phyloP scores from a whole-genome alignment of 2,797 vertebrate species.

The Geotrypetes seraphini region DNA sequence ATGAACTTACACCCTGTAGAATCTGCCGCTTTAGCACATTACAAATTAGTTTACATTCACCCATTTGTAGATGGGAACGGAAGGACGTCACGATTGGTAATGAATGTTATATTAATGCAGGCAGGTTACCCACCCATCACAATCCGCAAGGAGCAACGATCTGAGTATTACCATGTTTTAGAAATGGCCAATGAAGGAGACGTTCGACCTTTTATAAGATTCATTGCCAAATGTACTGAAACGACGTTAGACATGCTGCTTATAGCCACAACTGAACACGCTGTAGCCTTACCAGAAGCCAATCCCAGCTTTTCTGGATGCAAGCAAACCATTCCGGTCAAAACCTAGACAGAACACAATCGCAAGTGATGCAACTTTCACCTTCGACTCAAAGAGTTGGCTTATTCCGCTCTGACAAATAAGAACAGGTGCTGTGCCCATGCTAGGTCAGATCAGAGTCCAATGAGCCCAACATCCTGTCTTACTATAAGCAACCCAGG shows the following conservation, averaged over 20 bases:
- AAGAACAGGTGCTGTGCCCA: too few relatives aligned
- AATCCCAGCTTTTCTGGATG: slow-evolving; percentile 52
- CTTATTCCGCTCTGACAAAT: too few relatives aligned
- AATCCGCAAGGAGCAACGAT: slow-evolving; percentile 86
- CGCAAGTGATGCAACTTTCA: too few relatives aligned
- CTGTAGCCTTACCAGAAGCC: slow-evolving; percentile 79
- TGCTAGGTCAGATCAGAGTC: too few relatives aligned
- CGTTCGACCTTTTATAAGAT: slow-evolving; percentile 89
- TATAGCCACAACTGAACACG: slow-evolving; percentile 80
- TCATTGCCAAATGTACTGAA: slow-evolving; percentile 90
- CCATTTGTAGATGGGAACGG: slow-evolving; percentile 92
- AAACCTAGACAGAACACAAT: slow-evolving; percentile 47
- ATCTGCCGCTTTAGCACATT: slow-evolving; percentile 84
- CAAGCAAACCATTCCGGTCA: slow-evolving; percentile 74
- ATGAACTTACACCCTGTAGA: slow-evolving; percentile 87
- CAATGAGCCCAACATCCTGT: too few relatives aligned
- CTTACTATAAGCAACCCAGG: too few relatives aligned
- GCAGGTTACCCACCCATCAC: slow-evolving; percentile 89
- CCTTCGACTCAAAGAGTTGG: too few relatives aligned
- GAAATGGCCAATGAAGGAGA: slow-evolving; percentile 92
- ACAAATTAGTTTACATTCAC: slow-evolving; percentile 93
- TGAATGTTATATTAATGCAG: slow-evolving; percentile 95
- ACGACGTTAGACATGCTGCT: slow-evolving; percentile 87
- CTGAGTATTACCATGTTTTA: slow-evolving; percentile 79
- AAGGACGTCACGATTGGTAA: slow-evolving; percentile 82